Conservation (phyloP, 2,797 vertebrate genomes). For the Alauda arvensis region DNA sequence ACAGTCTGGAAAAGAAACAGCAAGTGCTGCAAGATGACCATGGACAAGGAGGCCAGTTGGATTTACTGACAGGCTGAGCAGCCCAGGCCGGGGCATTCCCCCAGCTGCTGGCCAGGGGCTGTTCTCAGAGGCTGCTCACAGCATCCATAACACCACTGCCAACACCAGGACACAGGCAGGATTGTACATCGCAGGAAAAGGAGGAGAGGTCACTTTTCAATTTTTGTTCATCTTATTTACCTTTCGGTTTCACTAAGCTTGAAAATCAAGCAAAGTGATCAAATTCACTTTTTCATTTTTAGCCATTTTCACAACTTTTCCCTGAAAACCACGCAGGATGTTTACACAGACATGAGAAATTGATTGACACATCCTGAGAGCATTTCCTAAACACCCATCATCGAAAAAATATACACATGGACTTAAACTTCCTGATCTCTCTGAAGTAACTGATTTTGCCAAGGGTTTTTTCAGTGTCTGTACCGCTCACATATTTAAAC, state of each 20-base stretch:
- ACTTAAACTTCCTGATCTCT: slow-evolving; percentile 17
- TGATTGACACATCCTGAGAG: slow-evolving; percentile 22
- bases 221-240: background rate
- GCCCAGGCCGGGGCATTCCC: background rate
- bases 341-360: slow-evolving; percentile 17
- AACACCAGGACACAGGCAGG: fast-evolving
- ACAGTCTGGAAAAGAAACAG: background rate
- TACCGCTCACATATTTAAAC: background rate
- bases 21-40: background rate
- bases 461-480: background rate
- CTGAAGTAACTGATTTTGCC: background rate
- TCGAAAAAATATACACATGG: slow-evolving; percentile 22
- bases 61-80: fast-evolving
- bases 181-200: background rate
- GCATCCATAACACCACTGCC: background rate
- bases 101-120: background rate
- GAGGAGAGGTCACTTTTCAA: background rate
- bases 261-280: background rate
- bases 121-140: background rate
- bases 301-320: slow-evolving; percentile 26
- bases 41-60: fast-evolving
- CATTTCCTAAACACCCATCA: slow-evolving; percentile 27
- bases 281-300: slow-evolving; percentile 1
- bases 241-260: background rate
- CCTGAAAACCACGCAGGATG: slow-evolving; percentile 2